A percentile compares a stretch with the other conserved stretches of the same genome.
phyloP scores from a whole-genome alignment of 1,140 invertebrate species.

The Drosophila watanabei region DNA sequence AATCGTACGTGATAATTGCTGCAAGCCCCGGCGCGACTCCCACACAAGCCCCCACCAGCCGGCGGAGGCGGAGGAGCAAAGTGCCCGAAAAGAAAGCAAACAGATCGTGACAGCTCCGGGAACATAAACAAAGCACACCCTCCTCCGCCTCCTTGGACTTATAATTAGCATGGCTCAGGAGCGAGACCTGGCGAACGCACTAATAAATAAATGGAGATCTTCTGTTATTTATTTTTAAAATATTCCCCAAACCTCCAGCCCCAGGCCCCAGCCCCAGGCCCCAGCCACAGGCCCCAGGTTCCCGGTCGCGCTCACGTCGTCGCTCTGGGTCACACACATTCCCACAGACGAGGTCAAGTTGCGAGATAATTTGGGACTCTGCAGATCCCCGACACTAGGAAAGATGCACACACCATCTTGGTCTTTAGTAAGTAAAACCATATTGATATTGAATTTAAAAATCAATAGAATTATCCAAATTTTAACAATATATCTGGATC shows the following conservation, averaged over 20 bases:
- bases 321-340: conserved; percentile 57
- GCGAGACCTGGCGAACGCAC: conserved; percentile 52
- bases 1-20: conserved; percentile 85
- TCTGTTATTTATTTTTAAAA: conserved; percentile 81
- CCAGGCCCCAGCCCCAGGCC: conserved; percentile 18
- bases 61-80: conserved; percentile 35
- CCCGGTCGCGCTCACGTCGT: conserved; percentile 41
- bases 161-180: conserved; percentile 65
- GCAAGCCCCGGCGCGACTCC: conserved; percentile 57
- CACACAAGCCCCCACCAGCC: conserved; percentile 36
- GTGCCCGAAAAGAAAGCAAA: conserved; percentile 45
- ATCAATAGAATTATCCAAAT: not conserved
- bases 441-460: no score
- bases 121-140: conserved; percentile 69
- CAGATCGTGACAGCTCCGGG: conserved; percentile 65
- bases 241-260: conserved; percentile 15
- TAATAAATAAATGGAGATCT: conserved; percentile 80
- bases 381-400: conserved; percentile 4
- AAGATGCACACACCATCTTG: not conserved
- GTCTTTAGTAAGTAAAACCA: not conserved
- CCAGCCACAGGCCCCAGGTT: conserved; percentile 42
- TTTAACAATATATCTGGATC: not conserved
- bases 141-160: conserved; percentile 29
- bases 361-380: conserved; percentile 46
- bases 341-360: conserved; percentile 60